These are phyloP conservation scores for Lycocorax pyrrhopterus DNA, from an alignment of 2,113 vertebrate species.

Conservation along the genomic window DNA sequence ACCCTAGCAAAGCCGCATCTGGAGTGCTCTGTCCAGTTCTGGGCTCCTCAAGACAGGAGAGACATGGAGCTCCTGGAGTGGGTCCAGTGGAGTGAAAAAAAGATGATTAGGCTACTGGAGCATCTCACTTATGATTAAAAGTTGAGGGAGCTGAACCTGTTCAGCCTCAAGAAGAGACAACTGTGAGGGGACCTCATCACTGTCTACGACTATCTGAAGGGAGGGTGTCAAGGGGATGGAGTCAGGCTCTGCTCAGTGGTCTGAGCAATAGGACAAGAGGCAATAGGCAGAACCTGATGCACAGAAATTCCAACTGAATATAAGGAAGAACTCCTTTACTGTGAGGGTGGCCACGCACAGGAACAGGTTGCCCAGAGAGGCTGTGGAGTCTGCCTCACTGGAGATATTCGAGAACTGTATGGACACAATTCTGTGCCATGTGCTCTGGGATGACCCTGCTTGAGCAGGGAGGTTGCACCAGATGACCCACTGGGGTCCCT, in stretches of 20 bases:
- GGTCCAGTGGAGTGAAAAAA: neutral
- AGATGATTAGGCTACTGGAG: neutral
- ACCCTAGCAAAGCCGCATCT: neutral
- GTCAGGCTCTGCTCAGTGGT: neutral
- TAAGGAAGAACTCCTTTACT: neutral
- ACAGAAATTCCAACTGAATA: neutral
- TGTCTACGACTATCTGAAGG: accelerated
- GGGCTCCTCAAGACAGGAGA: neutral
- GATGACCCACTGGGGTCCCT: neutral
- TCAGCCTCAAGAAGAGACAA: neutral
- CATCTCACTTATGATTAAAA: neutral
- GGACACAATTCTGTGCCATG: neutral
- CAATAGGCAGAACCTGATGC: neutral
- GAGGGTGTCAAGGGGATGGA: neutral
- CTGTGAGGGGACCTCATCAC: neutral
- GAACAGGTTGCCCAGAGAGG: neutral
- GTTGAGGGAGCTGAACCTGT: neutral
- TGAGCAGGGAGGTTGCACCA: neutral
- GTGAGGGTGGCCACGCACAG: neutral
- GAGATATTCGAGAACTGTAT: neutral
- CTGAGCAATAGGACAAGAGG: neutral
- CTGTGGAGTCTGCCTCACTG: neutral
- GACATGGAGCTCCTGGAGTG: neutral
- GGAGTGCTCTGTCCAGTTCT: neutral
- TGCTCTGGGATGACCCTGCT: neutral